Base-by-base conservation (phyloP, 2,113 vertebrate genomes). In the Vulpes ferrilata region DNA sequence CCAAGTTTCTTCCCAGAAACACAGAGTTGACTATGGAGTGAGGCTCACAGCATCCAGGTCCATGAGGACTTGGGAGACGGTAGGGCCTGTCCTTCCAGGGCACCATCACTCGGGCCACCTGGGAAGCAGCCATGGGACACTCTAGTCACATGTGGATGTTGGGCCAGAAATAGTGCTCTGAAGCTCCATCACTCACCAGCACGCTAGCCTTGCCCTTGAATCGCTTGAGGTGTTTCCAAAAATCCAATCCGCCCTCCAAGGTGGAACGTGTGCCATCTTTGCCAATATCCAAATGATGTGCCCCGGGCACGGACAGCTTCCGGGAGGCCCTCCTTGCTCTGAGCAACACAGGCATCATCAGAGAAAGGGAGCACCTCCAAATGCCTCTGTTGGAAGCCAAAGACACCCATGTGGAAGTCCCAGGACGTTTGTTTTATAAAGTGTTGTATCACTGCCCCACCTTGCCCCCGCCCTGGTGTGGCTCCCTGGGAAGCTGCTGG, bases 281-380 rank as follows among this genome's bases (percentile, higher is more conserved):
- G 60, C 38, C 20, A 11, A 55, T 81, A 71, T 55, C 27, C 87
- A 23, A 74, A 86, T 30, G 69, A 19, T 20, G 22, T 17, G 82
- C 94, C 92, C 4, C 5, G 23, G 91, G 93, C 79, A 6, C 16
- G 1, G 83, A 64, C 80, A 20, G 73, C 80, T 95, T 88, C 86
- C 85, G 19, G 88, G 89, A 92, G 93, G 83, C 86, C 57, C 73
- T 86, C 87, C 67, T 60, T 10, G 19, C 91, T 86, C 79, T 97
- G 97, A 98, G 88, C 93, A 89, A 97, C 4, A 15, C 43, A 74
- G 90, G 43, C 6, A 1, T 98, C 97, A 96, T 71, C 67, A 0
- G 74, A 65, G 79, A 83, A 57, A 48, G 53, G 76, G 80, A 35
- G 51, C 15, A 27, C 9, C 60, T 90, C 82, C 90, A 81, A 7